Conservation (phyloP, 2,888 invertebrate genomes). For the Blastobasis lacticolella region DNA sequence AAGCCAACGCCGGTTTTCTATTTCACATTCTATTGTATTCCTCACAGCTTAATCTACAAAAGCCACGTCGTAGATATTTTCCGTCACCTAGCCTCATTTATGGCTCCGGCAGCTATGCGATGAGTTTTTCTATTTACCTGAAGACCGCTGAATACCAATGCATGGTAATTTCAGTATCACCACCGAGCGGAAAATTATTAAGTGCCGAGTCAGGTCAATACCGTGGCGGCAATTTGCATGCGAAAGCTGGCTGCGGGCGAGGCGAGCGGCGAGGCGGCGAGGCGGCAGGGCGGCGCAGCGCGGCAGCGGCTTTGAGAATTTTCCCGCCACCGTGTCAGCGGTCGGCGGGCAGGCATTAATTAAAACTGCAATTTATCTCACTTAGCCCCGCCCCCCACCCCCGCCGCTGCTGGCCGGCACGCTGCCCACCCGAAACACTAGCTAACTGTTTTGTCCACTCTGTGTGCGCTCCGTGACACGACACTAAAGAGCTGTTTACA, state of each 20-base stretch:
- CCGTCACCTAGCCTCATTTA: too few relatives aligned
- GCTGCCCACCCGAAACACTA: slow-evolving; percentile 1
- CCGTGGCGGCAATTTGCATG: slow-evolving; percentile 9
- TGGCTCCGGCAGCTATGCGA: too few relatives aligned
- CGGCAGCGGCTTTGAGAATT: slow-evolving; percentile 6
- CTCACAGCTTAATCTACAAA: too few relatives aligned
- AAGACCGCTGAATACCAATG: too few relatives aligned
- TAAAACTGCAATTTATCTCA: slow-evolving; percentile 14
- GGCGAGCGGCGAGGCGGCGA: background rate
- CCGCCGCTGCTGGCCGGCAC: background rate
- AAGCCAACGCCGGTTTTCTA: too few relatives aligned
- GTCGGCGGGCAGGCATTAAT: slow-evolving; percentile 9
- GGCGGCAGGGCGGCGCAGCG: background rate
- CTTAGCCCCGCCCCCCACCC: slow-evolving; percentile 6
- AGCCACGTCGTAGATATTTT: too few relatives aligned
- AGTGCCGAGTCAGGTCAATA: slow-evolving; percentile 3
- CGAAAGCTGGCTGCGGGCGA: slow-evolving; percentile 1
- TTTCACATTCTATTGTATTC: too few relatives aligned
- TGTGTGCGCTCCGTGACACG: background rate
- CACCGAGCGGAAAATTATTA: slow-evolving; percentile 1
- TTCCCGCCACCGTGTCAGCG: slow-evolving; percentile 3
- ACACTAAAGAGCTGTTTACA: background rate
- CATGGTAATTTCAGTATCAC: background rate
- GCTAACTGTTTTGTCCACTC: background rate
- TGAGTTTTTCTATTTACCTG: too few relatives aligned